These are phyloP conservation scores for Peucedramus taeniatus DNA, from an alignment of 2,113 vertebrate species.

Conservation along the genomic window DNA sequence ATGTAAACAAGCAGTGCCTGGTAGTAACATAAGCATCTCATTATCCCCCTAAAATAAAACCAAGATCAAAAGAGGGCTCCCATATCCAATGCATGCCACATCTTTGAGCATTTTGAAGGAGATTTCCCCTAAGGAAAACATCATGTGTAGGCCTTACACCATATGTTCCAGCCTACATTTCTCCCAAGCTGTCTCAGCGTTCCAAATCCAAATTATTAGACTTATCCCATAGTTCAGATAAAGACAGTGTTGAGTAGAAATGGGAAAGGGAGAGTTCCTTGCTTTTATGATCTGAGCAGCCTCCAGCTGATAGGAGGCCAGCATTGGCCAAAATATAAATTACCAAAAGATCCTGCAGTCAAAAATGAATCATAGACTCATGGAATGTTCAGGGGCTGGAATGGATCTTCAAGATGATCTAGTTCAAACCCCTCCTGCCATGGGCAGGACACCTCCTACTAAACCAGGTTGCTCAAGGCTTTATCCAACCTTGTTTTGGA, in stretches of 20 bases:
- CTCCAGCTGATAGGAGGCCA: background rate
- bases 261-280: background rate
- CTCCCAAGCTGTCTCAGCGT: background rate
- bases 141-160: background rate
- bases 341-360: background rate
- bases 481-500: background rate
- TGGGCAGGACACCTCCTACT: background rate
- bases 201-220: background rate
- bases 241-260: background rate
- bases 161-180: background rate
- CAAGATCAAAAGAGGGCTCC: slow-evolving; percentile 30
- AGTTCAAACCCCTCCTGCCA: background rate
- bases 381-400: background rate
- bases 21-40: slow-evolving; percentile 32
- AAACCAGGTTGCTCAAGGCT: background rate
- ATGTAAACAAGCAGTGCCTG: slow-evolving; percentile 36
- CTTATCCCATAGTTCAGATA: background rate
- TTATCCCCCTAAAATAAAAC: slow-evolving; percentile 29
- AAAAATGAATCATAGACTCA: background rate
- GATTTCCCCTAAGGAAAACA: slow-evolving; percentile 1
- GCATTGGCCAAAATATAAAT: background rate
- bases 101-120: slow-evolving; percentile 18
- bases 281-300: background rate
- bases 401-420: background rate
- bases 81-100: background rate